A percentile compares a stretch with the other conserved stretches of the same genome.
These are phyloP conservation scores for Gobionotothen gibberifrons DNA, from an alignment of 2,797 vertebrate genomes.

Conservation along the genomic window DNA sequence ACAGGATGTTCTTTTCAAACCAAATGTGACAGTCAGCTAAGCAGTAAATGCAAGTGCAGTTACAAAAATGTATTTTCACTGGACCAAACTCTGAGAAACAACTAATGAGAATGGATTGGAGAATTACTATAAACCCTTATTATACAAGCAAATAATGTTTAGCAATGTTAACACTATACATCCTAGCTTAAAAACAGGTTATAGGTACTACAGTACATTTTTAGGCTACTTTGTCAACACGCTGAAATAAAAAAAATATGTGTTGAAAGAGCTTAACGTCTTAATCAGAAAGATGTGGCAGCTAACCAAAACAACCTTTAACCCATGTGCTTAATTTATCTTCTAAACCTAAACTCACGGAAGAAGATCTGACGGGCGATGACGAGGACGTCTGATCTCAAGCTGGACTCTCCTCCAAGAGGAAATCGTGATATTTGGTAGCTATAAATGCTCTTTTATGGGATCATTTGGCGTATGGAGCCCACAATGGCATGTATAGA, in stretches of 20 bases:
- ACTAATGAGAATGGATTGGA: not conserved
- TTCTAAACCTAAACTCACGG: not conserved
- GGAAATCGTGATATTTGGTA: conserved; percentile 30
- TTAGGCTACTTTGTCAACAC: not conserved
- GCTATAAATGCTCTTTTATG: conserved; percentile 62
- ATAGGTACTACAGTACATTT: no score
- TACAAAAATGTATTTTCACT: conserved; percentile 4
- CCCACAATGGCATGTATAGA: conserved; percentile 62
- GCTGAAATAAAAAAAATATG: not conserved
- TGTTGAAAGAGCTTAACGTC: not conserved
- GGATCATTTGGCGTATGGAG: conserved; percentile 51
- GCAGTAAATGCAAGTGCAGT: conserved; percentile 8
- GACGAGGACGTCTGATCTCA: conserved; percentile 39
- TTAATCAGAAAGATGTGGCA: not conserved
- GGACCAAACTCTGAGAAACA: not conserved
- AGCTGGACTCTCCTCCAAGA: conserved; percentile 25
- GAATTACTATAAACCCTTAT: not conserved
- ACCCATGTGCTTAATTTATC: conserved; percentile 1
- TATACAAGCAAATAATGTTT: not conserved
- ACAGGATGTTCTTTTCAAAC: conserved; percentile 15
- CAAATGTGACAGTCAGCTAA: conserved; percentile 26
- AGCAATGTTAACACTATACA: not conserved
- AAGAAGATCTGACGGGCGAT: conserved; percentile 16
- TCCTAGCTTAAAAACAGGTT: no score
- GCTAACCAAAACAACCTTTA: conserved; percentile 13